A percentile compares a stretch with the other conserved stretches of the same genome.
These are phyloP conservation scores for Enteromius radiatus DNA, from an alignment of 2,797 vertebrate species.

Conservation along the genomic window DNA sequence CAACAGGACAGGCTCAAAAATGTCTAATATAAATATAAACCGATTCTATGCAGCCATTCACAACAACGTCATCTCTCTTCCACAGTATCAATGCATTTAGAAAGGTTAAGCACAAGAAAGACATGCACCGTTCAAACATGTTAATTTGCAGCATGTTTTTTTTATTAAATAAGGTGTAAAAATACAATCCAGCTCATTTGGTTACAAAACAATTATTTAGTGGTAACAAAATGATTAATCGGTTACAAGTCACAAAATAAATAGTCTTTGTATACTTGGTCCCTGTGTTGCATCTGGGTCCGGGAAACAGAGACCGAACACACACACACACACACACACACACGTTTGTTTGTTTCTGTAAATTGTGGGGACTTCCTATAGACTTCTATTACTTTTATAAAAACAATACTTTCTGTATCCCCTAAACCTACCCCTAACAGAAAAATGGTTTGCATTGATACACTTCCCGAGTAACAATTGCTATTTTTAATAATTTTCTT, in stretches of 20 bases:
- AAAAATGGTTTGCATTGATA: no score
- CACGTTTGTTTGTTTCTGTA: not conserved
- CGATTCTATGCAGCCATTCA: not conserved
- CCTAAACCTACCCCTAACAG: no score
- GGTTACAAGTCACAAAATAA: conserved; percentile 56
- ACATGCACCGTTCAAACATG: conserved; percentile 1
- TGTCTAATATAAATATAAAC: not conserved
- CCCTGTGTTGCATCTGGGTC: conserved; percentile 24
- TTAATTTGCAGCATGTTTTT: conserved; percentile 26
- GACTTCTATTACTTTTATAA: no score
- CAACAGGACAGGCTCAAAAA: no score
- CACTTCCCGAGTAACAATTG: no score
- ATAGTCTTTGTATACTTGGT: conserved; percentile 51
- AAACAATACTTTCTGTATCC: no score
- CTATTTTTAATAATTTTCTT: no score
- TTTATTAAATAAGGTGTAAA: conserved; percentile 60
- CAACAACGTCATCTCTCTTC: not conserved
- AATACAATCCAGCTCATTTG: conserved; percentile 54
- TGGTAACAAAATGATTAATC: conserved; percentile 49
- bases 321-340: not conserved
- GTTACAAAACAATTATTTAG: conserved; percentile 50
- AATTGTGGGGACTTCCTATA: no score
- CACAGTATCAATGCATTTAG: not conserved
- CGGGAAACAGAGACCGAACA: not conserved
- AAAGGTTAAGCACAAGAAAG: not conserved